phyloP scores from a whole-genome alignment of 2,888 invertebrate species.

The Synergus gifuensis region DNA sequence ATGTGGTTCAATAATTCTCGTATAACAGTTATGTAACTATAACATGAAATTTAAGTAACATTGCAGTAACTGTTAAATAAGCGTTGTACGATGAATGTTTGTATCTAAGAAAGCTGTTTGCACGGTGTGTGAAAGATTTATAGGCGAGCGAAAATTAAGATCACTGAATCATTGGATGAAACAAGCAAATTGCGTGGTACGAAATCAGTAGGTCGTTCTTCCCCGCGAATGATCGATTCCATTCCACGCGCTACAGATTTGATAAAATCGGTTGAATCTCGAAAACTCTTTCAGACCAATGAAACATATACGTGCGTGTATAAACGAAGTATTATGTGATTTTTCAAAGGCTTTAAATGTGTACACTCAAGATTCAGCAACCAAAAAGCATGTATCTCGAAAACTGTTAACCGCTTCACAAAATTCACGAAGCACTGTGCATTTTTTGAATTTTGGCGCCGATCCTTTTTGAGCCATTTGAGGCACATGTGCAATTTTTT shows the following conservation, averaged over 20 bases:
- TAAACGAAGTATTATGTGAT: slow-evolving; percentile 57
- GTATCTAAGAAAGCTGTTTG: background rate
- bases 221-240: background rate
- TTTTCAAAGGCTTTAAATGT: slow-evolving; percentile 62
- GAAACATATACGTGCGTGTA: slow-evolving; percentile 51
- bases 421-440: background rate
- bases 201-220: background rate
- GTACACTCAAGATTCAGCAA: slow-evolving; percentile 8
- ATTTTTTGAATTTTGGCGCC: background rate
- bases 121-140: background rate
- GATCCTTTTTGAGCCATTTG: background rate
- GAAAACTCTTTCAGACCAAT: slow-evolving; percentile 50
- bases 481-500: slow-evolving; percentile 1
- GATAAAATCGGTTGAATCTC: slow-evolving; percentile 40
- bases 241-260: background rate
- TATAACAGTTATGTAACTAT: background rate
- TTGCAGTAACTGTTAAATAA: background rate
- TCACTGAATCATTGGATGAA: background rate
- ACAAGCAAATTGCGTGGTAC: background rate
- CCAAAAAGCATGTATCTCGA: slow-evolving; percentile 21
- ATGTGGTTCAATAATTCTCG: no score
- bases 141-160: background rate
- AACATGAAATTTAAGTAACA: background rate
- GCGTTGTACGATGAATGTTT: no score
- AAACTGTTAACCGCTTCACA: background rate